A percentile compares a stretch with the other conserved stretches of the same genome.
These are phyloP conservation scores for Pseudomyrmex flavicornis DNA, from an alignment of 1,140 invertebrate genomes.

Conservation along the genomic window DNA sequence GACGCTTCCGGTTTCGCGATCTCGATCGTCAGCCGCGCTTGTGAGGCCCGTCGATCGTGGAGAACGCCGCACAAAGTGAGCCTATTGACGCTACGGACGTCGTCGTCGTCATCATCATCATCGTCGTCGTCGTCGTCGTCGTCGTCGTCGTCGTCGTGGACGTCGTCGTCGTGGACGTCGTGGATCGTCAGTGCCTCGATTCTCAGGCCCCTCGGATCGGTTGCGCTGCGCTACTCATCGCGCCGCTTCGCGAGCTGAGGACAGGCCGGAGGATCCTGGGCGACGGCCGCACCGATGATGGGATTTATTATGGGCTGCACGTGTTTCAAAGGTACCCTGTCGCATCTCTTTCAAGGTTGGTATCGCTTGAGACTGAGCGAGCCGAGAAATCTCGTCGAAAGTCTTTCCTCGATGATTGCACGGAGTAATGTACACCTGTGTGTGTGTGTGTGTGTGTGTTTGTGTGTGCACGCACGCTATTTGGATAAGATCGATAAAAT, in stretches of 20 bases:
- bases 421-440: neutral
- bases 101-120: neutral
- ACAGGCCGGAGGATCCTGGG: slow-evolving; percentile 48
- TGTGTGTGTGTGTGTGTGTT: neutral
- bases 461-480: neutral
- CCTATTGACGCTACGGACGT: slow-evolving; percentile 12
- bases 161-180: slow-evolving; percentile 52
- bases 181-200: slow-evolving; percentile 38
- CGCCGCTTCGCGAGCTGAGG: slow-evolving; percentile 51
- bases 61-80: neutral
- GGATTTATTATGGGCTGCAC: slow-evolving; percentile 94
- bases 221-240: slow-evolving; percentile 42
- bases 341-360: slow-evolving; percentile 83
- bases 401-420: neutral
- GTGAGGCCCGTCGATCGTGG: slow-evolving; percentile 42
- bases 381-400: neutral
- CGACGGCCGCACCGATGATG: slow-evolving; percentile 67
- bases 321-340: slow-evolving; percentile 92
- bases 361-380: slow-evolving; percentile 27
- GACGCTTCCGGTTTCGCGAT: slow-evolving; percentile 70
- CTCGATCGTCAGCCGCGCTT: slow-evolving; percentile 24
- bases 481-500: slow-evolving; percentile 8
- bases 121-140: slow-evolving; percentile 7
- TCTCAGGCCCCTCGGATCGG: slow-evolving; percentile 50
- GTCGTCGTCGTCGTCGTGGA: slow-evolving; percentile 31